phyloP scores from a whole-genome alignment of 1,140 invertebrate genomes.

The Drosophila baimaii region DNA sequence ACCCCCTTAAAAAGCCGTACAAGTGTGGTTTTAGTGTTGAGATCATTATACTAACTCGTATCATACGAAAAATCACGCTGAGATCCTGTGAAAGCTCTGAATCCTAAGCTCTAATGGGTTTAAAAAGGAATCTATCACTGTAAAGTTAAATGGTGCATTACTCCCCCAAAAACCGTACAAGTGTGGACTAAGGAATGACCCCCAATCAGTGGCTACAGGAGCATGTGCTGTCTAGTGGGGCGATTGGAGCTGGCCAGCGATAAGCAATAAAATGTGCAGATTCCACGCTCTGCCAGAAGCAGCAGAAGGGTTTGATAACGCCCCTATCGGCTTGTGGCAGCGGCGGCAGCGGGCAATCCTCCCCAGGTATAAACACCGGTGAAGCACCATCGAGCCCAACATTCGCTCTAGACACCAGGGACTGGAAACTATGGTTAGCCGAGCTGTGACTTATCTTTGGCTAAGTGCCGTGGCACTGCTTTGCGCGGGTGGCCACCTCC shows the following conservation, averaged over 20 bases:
- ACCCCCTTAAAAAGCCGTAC: no score
- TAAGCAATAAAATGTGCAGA: not conserved
- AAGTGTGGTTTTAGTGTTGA: no score
- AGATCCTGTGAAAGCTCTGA: no score
- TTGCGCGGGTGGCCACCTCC: not conserved
- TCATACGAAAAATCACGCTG: no score
- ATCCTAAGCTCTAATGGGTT: no score
- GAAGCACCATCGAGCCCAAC: not conserved
- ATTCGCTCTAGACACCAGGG: not conserved
- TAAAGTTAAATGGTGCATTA: no score
- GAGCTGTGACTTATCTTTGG: not conserved
- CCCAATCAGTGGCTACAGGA: not conserved
- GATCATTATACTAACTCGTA: no score
- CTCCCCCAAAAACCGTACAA: not conserved
- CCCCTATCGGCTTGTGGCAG: not conserved
- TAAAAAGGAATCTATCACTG: no score
- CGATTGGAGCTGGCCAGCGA: not conserved
- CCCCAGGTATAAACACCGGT: constrained; percentile 4
- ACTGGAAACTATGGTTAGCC: constrained; percentile 12
- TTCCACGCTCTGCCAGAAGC: not conserved
- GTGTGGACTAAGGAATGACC: not conserved
- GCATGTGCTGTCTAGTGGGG: not conserved
- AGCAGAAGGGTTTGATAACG: constrained; percentile 7
- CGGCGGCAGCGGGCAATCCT: not conserved
- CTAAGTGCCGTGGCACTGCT: constrained; percentile 1